These are phyloP conservation scores for Misgurnus mizolepis DNA, from an alignment of 2,113 vertebrate species.

Conservation along the genomic window DNA sequence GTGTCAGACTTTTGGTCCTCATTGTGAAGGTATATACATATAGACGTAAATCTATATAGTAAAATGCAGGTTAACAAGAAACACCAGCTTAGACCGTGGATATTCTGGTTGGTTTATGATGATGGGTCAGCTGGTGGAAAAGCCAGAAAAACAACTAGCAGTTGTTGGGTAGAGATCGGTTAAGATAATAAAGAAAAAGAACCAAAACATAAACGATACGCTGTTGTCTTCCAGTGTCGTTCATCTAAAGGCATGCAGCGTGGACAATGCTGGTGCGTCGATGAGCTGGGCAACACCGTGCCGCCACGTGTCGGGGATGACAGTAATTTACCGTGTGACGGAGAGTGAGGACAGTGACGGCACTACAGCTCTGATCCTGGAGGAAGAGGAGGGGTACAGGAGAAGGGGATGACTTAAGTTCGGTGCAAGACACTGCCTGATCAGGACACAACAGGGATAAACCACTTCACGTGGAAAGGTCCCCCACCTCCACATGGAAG, in stretches of 20 bases:
- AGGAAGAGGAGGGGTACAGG: conserved; percentile 61
- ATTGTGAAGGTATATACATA: no score
- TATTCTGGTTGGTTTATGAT: no score
- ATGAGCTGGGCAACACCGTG: conserved; percentile 72
- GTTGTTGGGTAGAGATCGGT: no score
- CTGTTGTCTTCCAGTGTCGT: conserved; percentile 71
- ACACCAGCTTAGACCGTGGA: no score
- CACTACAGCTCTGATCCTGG: conserved; percentile 64
- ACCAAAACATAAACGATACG: not conserved
- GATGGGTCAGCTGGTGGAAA: no score
- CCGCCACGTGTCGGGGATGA: conserved; percentile 67
- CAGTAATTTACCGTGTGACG: conserved; percentile 71
- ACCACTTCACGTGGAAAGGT: conserved; percentile 67
- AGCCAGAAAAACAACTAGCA: no score
- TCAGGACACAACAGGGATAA: conserved; percentile 71
- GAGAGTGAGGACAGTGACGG: conserved; percentile 67
- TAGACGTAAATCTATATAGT: no score
- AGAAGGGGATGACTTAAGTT: conserved; percentile 69
- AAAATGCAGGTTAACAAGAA: no score
- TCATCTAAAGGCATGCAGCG: conserved; percentile 82
- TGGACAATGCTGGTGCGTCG: conserved; percentile 83
- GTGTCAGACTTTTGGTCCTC: no score
- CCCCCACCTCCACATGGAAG: conserved; percentile 38
- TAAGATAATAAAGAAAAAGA: not conserved
- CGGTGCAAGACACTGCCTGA: conserved; percentile 71